Evolutionary conservation across 2,888 invertebrate species (phyloP).

Genomic region (Allophyes oxyacanthae): DNA sequence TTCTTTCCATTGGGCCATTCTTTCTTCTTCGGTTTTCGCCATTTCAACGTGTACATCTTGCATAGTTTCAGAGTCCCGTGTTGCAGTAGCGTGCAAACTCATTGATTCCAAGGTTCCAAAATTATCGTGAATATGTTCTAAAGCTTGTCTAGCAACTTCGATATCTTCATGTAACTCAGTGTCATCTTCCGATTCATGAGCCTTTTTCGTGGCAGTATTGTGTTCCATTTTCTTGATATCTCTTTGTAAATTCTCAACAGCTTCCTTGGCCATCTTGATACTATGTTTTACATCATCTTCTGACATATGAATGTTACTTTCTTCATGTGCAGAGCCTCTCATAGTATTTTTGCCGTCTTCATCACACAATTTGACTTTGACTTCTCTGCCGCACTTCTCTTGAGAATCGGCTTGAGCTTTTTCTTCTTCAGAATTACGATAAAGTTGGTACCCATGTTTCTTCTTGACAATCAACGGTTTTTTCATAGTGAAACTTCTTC

Average conservation of each 20-base stretch:
- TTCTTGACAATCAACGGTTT: conserved; percentile 79
- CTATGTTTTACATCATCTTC: conserved; percentile 77
- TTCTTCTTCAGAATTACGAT: conserved; percentile 79
- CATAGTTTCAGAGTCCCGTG: conserved; percentile 60
- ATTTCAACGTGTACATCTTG: conserved; percentile 58
- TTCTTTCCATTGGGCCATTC: conserved; percentile 78
- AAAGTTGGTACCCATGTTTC: conserved; percentile 74
- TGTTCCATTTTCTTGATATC: conserved; percentile 72
- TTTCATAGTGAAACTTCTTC: conserved; percentile 66
- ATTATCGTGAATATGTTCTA: conserved; percentile 74
- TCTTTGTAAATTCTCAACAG: conserved; percentile 77
- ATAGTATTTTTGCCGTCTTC: conserved; percentile 61
- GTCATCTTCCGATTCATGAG: conserved; percentile 63
- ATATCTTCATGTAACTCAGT: conserved; percentile 74
- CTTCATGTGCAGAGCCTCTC: conserved; percentile 57
- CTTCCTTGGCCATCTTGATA: conserved; percentile 79
- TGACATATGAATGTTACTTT: conserved; percentile 51
- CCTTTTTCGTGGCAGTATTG: conserved; percentile 54
- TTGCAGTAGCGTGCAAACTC: conserved; percentile 61
- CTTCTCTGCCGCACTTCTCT: conserved; percentile 75
- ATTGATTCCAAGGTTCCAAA: conserved; percentile 72
- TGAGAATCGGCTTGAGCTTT: conserved; percentile 69
- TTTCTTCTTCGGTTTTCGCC: conserved; percentile 69
- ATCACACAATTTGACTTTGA: conserved; percentile 79
- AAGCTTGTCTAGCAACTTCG: conserved; percentile 73